Conservation (phyloP, 2,888 invertebrate genomes). For the Desoria tigrina region DNA sequence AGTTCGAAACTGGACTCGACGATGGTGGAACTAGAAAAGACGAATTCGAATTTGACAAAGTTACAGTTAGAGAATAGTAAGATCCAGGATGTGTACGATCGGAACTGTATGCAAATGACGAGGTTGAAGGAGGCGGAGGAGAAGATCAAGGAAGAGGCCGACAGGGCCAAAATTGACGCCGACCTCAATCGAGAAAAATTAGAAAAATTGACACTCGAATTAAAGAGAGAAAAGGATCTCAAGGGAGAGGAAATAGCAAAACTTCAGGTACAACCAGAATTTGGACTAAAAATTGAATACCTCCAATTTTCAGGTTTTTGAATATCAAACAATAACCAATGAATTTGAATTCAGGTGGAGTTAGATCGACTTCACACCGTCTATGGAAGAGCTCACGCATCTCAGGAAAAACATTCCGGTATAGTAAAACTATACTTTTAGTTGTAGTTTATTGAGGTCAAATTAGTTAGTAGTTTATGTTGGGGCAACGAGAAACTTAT, state of each 20-base stretch:
- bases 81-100: constrained; percentile 84
- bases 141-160: constrained; percentile 68
- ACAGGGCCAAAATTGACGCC: constrained; percentile 50
- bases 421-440: too few relatives aligned
- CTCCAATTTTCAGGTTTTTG: too few relatives aligned
- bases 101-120: constrained; percentile 78
- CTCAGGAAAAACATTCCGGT: constrained; percentile 30
- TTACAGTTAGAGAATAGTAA: constrained; percentile 82
- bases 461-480: too few relatives aligned
- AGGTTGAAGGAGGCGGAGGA: constrained; percentile 88
- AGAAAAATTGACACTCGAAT: constrained; percentile 33
- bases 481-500: too few relatives aligned
- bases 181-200: constrained; percentile 38
- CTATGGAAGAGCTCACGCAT: constrained; percentile 76
- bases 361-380: constrained; percentile 83
- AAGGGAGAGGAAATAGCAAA: constrained; percentile 85
- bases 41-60: constrained; percentile 81
- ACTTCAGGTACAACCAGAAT: too few relatives aligned
- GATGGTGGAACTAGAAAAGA: constrained; percentile 85
- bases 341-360: constrained; percentile 76
- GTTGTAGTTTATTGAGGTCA: too few relatives aligned
- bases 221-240: constrained; percentile 80
- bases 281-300: too few relatives aligned
- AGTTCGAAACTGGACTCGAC: constrained; percentile 85
- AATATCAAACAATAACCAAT: too few relatives aligned